Evolutionary conservation across 1,140 invertebrate species (phyloP).

Genomic region (Drosophila pseudoobscura): DNA sequence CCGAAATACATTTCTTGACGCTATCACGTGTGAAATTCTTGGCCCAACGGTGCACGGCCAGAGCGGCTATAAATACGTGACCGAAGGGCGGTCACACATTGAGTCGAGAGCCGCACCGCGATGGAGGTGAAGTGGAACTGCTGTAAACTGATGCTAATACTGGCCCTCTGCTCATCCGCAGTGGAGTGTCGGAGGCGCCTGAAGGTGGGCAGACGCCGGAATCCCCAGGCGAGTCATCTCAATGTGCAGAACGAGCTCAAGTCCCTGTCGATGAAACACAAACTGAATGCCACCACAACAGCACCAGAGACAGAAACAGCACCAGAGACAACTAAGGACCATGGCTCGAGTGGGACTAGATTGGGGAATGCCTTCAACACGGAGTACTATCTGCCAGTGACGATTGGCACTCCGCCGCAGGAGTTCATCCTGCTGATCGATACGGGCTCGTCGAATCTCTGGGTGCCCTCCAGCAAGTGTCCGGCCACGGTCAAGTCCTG

Average conservation of each 20-base stretch:
- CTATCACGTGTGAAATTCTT: constrained; percentile 40
- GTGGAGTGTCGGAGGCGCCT: constrained; percentile 14
- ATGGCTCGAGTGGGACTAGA: background rate
- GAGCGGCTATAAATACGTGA: constrained; percentile 45
- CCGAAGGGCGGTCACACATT: constrained; percentile 17
- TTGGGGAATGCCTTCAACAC: constrained; percentile 87
- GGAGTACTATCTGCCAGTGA: constrained; percentile 97
- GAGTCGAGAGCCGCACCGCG: background rate
- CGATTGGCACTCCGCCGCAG: constrained; percentile 95
- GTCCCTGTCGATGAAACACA: constrained; percentile 33
- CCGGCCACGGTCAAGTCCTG: constrained; percentile 92
- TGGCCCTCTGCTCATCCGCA: background rate
- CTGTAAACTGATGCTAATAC: constrained; percentile 4
- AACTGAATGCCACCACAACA: constrained; percentile 2
- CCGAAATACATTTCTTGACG: background rate
- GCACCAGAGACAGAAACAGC: background rate
- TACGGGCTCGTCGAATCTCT: constrained; percentile 98
- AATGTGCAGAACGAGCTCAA: constrained; percentile 31
- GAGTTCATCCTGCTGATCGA: constrained; percentile 97
- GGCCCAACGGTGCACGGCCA: background rate
- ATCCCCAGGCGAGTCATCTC: constrained; percentile 23
- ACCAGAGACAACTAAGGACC: background rate
- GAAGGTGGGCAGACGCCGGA: constrained; percentile 19
- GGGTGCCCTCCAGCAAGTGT: constrained; percentile 98
- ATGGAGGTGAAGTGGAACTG: constrained; percentile 24